Evolutionary conservation across 2,113 vertebrate species (phyloP).

Genomic region (Rhegmatorhina hoffmannsi): DNA sequence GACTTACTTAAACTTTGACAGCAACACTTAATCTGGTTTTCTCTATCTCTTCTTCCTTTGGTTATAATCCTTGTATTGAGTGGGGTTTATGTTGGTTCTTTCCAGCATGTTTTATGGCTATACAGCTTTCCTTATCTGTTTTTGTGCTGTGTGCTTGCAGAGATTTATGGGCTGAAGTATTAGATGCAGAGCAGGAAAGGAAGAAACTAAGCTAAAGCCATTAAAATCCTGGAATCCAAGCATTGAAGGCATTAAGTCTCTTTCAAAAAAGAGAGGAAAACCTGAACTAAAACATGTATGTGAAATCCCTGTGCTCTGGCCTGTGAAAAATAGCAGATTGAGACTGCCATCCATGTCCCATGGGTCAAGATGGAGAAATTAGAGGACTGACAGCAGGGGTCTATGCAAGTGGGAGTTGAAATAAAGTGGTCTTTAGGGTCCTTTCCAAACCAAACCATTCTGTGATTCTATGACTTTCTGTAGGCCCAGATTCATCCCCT

Average conservation of each 20-base stretch:
- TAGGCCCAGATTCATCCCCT: too few relatives aligned
- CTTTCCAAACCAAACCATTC: background rate
- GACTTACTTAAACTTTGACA: background rate
- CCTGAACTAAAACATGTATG: background rate
- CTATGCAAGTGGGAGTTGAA: background rate
- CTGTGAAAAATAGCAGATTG: background rate
- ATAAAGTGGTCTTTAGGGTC: background rate
- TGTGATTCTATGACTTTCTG: background rate
- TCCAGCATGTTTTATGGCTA: background rate
- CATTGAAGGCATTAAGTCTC: background rate
- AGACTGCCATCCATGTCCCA: background rate
- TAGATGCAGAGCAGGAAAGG: slow-evolving; percentile 20
- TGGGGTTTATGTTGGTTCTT: background rate
- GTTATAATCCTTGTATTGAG: background rate
- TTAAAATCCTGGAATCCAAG: background rate
- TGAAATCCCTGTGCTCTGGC: background rate
- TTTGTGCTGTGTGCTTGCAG: slow-evolving; percentile 8
- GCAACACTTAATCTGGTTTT: background rate
- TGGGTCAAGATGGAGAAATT: background rate
- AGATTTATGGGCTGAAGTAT: slow-evolving; percentile 53
- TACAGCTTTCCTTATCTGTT: slow-evolving; percentile 24
- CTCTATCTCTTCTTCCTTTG: background rate
- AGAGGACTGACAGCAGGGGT: background rate
- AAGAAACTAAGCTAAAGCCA: slow-evolving; percentile 20
- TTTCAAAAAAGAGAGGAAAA: background rate